phyloP scores from a whole-genome alignment of 2,888 invertebrate genomes.

The Meteorus colon region DNA sequence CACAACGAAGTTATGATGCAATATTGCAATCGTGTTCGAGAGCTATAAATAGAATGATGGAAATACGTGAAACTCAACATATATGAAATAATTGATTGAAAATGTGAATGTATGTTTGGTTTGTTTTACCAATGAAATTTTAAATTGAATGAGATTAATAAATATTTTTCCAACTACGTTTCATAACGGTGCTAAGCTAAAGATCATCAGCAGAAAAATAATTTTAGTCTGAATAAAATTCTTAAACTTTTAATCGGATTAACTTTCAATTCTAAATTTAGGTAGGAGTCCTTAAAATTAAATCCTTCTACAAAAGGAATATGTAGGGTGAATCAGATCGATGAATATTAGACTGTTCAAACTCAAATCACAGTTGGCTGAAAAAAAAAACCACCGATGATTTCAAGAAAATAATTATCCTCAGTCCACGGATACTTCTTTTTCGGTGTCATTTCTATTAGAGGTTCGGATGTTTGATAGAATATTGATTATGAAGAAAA shows the following conservation, averaged over 20 bases:
- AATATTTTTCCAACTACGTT: not conserved
- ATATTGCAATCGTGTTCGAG: not conserved
- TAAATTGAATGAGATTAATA: not conserved
- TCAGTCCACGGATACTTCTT: no score
- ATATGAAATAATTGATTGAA: not conserved
- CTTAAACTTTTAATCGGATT: no score
- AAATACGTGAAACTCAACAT: not conserved
- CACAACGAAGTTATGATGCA: constrained; percentile 46
- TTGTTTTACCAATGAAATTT: not conserved
- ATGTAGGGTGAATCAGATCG: no score
- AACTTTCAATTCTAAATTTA: no score
- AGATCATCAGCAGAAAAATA: not conserved
- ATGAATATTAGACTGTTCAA: no score
- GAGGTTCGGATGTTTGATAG: not conserved
- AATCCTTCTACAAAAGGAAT: no score
- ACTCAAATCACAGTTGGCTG: no score
- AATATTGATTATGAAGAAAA: not conserved
- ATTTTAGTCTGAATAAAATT: no score
- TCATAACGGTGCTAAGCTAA: not conserved
- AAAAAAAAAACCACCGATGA: no score
- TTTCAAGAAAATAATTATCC: no score
- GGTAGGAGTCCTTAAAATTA: no score
- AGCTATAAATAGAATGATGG: constrained; percentile 8
- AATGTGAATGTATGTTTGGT: not conserved
- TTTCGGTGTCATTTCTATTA: no score